Conservation (phyloP, 2,888 invertebrate species). For the Ellobium chinense region DNA sequence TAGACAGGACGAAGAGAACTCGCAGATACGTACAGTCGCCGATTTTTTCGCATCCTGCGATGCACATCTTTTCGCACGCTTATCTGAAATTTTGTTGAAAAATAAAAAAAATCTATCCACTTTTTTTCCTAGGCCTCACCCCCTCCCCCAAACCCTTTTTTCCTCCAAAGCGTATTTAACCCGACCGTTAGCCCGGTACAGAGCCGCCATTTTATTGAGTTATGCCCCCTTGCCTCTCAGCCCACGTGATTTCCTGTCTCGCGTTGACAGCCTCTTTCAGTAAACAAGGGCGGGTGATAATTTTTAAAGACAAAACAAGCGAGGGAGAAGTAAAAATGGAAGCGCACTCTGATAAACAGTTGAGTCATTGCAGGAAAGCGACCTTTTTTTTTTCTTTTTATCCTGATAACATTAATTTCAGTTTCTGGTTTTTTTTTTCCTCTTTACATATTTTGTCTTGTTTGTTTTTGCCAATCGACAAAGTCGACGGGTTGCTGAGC, state of each 20-base stretch:
- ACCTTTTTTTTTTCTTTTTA: slow-evolving; percentile 5
- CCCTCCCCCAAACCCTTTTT: neutral
- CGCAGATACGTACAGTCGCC: neutral
- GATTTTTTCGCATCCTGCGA: neutral
- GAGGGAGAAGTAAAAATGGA: neutral
- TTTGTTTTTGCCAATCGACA: no score
- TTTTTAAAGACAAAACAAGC: neutral
- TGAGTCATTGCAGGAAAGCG: slow-evolving; percentile 6
- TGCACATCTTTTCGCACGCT: neutral
- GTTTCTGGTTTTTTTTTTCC: no score
- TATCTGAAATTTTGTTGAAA: neutral
- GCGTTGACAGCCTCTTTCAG: neutral
- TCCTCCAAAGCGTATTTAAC: no score
- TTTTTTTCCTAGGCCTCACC: neutral
- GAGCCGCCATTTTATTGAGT: neutral
- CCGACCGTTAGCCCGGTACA: no score
- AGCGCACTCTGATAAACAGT: neutral
- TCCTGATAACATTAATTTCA: no score
- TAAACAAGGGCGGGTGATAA: slow-evolving; percentile 1
- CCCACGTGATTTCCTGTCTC: neutral
- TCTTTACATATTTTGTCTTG: no score
- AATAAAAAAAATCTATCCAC: no score
- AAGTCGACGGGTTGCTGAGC: no score
- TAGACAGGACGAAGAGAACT: no score
- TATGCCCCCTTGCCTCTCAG: neutral